Base-by-base conservation (phyloP, 1,140 invertebrate genomes). In the Temnothorax longispinosus region DNA sequence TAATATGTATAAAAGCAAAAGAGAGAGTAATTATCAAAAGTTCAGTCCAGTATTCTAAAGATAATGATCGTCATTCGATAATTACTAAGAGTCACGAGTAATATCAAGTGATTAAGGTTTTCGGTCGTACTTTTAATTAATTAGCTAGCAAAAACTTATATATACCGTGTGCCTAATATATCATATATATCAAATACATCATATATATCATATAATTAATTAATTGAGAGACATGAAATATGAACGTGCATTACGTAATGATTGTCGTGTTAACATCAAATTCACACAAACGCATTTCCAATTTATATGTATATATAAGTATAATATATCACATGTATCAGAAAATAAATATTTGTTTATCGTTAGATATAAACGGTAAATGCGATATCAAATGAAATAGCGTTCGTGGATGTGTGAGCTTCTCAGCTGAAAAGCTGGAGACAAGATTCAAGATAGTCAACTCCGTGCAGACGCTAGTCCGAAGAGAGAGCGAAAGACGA, bases 401-500 rank as follows among this genome's bases (percentile, higher is more conserved):
- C 50, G 56, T 18, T 78, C 38, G 50, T 18, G 58, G 62, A 81
- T 27, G 38, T 47, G 60, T 13, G 76, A 88, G 77, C 56, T 58
- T 60, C 58, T 64, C 60, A 86, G 54, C 60, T 18, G 27, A 62
- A 35, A 50, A 54, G 76, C 65, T 87, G 44, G 72, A 74, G 44
- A 50, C 60, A 87, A 65, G 65, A 87, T 90, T 78, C 81, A 58
- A 64, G 71, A 50, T 77, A 64, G 80, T 80, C 47, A 54, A 60
- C 74, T 78, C 21, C n/a, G 69, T 75, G 54, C 82, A 58, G 60
- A 10, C 62, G 64, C 74, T n/a, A 44, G 72, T 69, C 67, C 71
- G 65, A 64, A 35, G 77, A 27, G 78, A 62, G 56, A 47, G 77
- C 74, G 84, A 81, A 85, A 89, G 64, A 89, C 54, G 89, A 90